Evolutionary conservation across 2,113 vertebrate species (phyloP).

Genomic region (Daubentonia madagascariensis): DNA sequence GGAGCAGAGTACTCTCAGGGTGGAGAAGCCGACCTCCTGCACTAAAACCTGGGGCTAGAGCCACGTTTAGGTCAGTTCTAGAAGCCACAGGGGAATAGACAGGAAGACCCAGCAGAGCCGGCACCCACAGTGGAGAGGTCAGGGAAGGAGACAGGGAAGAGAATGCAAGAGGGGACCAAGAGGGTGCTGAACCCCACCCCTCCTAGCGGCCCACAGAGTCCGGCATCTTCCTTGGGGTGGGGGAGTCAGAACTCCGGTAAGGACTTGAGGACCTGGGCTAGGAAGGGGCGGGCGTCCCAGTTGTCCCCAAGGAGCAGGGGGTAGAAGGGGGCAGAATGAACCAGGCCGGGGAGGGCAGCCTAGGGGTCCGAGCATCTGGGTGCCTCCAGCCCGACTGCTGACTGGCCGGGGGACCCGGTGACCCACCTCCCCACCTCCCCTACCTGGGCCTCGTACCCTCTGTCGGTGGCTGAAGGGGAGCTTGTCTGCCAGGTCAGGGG

Average conservation of each 20-base stretch:
- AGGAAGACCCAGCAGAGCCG: not conserved
- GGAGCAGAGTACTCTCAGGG: not conserved
- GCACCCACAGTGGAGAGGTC: not conserved
- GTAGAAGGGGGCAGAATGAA: not conserved
- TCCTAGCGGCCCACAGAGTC: not conserved
- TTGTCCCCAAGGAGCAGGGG: not conserved
- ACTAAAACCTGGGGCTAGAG: rapidly evolving
- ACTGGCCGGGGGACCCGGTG: no score
- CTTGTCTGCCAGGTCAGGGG: not conserved
- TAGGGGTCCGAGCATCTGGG: not conserved
- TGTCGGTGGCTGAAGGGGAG: not conserved
- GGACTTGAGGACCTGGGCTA: not conserved
- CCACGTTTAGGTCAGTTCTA: not conserved
- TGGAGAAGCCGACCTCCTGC: not conserved
- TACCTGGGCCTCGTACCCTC: not conserved
- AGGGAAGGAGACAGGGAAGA: not conserved
- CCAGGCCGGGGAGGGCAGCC: no score
- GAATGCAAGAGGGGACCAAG: not conserved
- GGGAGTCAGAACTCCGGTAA: not conserved
- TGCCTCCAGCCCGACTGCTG: not conserved
- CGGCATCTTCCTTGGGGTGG: not conserved
- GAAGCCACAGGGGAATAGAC: not conserved
- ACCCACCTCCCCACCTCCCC: not conserved
- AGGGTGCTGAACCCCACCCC: not conserved
- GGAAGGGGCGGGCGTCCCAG: no score